phyloP scores from a whole-genome alignment of 2,888 invertebrate genomes.

The Colletes collaris region DNA sequence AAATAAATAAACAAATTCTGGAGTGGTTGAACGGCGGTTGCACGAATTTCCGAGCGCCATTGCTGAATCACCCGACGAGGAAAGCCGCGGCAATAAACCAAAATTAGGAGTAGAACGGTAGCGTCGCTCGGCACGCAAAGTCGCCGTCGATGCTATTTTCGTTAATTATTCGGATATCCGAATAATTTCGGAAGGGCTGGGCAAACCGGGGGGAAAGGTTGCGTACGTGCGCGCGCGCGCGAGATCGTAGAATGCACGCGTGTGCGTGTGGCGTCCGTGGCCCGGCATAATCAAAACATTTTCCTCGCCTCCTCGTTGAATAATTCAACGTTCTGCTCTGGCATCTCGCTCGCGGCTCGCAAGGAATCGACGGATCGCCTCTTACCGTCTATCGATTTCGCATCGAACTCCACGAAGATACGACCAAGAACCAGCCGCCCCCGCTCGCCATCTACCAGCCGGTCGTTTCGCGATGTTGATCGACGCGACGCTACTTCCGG shows the following conservation, averaged over 20 bases:
- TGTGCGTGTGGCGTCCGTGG: conserved; percentile 19
- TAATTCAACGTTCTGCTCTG: conserved; percentile 51
- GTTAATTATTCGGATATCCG: conserved; percentile 33
- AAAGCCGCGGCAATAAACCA: neutral
- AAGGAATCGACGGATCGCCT: conserved; percentile 23
- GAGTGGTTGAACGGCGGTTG: too few species aligned
- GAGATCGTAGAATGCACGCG: neutral
- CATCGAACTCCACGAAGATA: conserved; percentile 23
- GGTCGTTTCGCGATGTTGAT: conserved; percentile 22
- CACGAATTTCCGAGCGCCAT: too few species aligned
- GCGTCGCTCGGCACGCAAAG: neutral
- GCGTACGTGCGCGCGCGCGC: too few species aligned
- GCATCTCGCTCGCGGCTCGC: conserved; percentile 22
- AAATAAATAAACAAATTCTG: too few species aligned
- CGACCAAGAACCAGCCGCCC: neutral
- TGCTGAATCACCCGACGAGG: neutral
- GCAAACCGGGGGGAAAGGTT: too few species aligned
- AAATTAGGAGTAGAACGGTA: neutral
- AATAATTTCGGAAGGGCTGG: conserved; percentile 19
- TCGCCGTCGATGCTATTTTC: conserved; percentile 6
- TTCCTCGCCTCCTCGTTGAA: conserved; percentile 49
- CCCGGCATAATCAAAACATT: conserved; percentile 62
- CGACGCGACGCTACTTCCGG: neutral
- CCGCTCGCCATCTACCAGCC: too few species aligned
- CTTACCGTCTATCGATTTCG: conserved; percentile 50